These are phyloP conservation scores for Myotis yumanensis DNA, from an alignment of 2,113 vertebrate genomes.

Conservation along the genomic window DNA sequence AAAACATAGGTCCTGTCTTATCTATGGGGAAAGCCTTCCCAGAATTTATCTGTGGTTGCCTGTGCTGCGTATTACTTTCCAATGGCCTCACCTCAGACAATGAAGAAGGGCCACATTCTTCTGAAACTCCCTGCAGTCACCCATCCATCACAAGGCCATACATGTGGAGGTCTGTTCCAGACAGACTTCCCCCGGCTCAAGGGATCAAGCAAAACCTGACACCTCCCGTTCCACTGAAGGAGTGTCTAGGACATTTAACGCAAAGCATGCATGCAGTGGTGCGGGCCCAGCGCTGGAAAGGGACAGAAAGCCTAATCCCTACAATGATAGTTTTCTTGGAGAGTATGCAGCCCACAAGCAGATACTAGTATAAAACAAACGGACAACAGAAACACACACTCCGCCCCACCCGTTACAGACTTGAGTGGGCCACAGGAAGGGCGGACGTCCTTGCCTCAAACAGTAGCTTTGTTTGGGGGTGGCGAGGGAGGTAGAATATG, in stretches of 20 bases:
- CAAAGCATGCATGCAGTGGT: background rate
- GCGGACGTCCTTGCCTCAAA: background rate
- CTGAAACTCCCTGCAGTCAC: constrained; percentile 67
- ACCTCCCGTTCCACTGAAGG: background rate
- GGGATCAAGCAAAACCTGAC: constrained; percentile 23
- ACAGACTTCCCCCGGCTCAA: background rate
- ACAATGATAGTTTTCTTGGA: background rate
- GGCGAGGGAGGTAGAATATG: background rate
- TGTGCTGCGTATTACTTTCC: constrained; percentile 11
- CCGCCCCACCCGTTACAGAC: background rate
- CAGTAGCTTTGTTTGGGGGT: background rate
- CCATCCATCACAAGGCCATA: constrained; percentile 51
- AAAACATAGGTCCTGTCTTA: constrained; percentile 66
- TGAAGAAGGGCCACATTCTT: constrained; percentile 41
- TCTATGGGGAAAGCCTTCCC: constrained; percentile 32
- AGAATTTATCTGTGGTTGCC: constrained; percentile 37
- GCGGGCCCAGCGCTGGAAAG: background rate
- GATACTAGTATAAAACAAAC: background rate
- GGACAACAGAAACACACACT: background rate
- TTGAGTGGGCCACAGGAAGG: background rate
- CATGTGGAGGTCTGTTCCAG: background rate
- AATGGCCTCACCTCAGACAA: constrained; percentile 54
- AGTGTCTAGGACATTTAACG: background rate
- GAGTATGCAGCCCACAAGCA: background rate
- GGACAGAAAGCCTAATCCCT: constrained; percentile 9